phyloP scores from a whole-genome alignment of 2,113 vertebrate species.

The Laticauda laticaudata region DNA sequence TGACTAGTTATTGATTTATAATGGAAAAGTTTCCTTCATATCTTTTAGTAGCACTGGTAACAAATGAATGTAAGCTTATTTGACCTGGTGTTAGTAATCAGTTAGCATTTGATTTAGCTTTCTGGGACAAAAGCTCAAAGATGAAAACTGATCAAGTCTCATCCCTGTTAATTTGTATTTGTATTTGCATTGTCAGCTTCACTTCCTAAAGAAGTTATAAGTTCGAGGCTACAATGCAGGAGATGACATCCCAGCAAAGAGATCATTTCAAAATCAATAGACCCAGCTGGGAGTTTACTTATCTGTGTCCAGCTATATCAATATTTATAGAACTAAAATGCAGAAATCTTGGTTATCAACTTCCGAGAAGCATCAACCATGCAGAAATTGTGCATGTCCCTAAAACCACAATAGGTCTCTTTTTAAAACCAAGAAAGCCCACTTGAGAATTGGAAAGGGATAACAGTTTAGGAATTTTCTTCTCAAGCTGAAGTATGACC shows the following conservation, averaged over 20 bases:
- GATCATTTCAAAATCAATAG: conserved; percentile 32
- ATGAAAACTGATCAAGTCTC: conserved; percentile 31
- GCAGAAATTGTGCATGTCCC: neutral
- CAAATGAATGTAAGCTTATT: conserved; percentile 37
- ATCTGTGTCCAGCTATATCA: neutral
- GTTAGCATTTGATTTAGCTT: conserved; percentile 15
- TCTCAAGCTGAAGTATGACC: neutral
- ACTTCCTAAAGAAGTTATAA: conserved; percentile 41
- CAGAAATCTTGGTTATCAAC: neutral
- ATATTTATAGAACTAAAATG: neutral
- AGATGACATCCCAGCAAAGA: conserved; percentile 47
- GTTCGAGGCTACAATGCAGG: conserved; percentile 19
- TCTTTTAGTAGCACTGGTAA: conserved; percentile 34
- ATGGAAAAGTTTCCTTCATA: conserved; percentile 55
- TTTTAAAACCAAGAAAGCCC: neutral
- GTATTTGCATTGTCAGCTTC: conserved; percentile 37
- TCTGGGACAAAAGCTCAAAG: conserved; percentile 29
- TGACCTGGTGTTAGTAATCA: conserved; percentile 25
- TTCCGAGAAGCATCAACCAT: neutral
- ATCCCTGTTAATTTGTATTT: neutral
- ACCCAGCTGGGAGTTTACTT: neutral
- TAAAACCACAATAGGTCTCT: neutral
- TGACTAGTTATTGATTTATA: conserved; percentile 43
- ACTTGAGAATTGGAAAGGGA: neutral
- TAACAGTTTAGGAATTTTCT: neutral